Evolutionary conservation across 2,888 invertebrate species (phyloP).

Genomic region (Drosophila seclusa): DNA sequence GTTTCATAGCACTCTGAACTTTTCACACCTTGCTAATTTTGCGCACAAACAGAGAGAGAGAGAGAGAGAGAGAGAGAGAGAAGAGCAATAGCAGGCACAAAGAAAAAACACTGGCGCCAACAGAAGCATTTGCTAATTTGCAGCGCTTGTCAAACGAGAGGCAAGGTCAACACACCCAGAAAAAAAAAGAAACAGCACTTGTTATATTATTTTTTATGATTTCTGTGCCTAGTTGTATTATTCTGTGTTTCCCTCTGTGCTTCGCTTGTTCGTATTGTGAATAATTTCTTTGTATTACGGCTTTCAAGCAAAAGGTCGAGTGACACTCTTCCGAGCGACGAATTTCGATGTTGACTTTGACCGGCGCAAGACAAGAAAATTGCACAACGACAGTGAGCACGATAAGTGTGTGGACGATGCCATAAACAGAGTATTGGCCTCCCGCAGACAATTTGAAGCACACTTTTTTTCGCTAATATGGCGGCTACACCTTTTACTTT

Average conservation of each 20-base stretch:
- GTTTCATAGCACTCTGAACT: slow-evolving; percentile 54
- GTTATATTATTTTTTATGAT: slow-evolving; percentile 20
- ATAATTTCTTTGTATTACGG: slow-evolving; percentile 66
- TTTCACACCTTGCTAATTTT: slow-evolving; percentile 75
- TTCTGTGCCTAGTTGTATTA: slow-evolving; percentile 24
- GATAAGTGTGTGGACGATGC: slow-evolving; percentile 43
- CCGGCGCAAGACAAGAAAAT: slow-evolving; percentile 63
- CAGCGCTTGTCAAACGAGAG: slow-evolving; percentile 58
- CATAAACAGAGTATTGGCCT: slow-evolving; percentile 79
- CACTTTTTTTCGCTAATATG: slow-evolving; percentile 76
- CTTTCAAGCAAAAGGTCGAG: slow-evolving; percentile 68
- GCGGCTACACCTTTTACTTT: slow-evolving; percentile 77
- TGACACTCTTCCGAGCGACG: slow-evolving; percentile 71
- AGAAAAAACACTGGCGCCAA: slow-evolving; percentile 28
- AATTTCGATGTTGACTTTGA: slow-evolving; percentile 71
- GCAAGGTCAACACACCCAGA: slow-evolving; percentile 75
- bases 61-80: slow-evolving; percentile 3
- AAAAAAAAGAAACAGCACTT: slow-evolving; percentile 28
- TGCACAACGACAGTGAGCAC: slow-evolving; percentile 52
- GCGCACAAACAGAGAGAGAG: slow-evolving; percentile 30
- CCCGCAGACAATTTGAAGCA: slow-evolving; percentile 76
- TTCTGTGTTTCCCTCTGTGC: slow-evolving; percentile 6
- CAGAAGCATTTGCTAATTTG: slow-evolving; percentile 74
- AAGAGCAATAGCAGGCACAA: slow-evolving; percentile 18
- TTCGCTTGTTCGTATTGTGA: slow-evolving; percentile 21